Conservation (phyloP, 2,888 invertebrate genomes). For the Antheraea assamensis region DNA sequence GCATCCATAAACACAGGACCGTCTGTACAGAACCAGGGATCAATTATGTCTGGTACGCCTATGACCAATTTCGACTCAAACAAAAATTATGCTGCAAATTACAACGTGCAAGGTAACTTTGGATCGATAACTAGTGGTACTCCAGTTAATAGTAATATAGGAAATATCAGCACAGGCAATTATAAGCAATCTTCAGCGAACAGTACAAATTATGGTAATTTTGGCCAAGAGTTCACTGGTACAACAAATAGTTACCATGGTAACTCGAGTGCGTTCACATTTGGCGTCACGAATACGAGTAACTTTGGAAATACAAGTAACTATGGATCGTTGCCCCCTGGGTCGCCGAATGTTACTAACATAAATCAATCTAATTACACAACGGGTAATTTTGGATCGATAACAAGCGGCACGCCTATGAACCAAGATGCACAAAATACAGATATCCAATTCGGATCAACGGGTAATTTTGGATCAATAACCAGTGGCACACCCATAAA, state of each 20-base stretch:
- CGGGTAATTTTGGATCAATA: slow-evolving; percentile 31
- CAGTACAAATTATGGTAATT: slow-evolving; percentile 3
- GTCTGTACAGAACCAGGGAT: slow-evolving; percentile 38
- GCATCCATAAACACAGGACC: slow-evolving; percentile 46
- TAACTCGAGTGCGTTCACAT: slow-evolving; percentile 8
- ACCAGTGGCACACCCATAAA: slow-evolving; percentile 35
- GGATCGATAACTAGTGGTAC: slow-evolving; percentile 33
- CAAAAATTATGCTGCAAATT: slow-evolving; percentile 1
- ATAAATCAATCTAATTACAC: neutral
- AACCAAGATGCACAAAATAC: slow-evolving; percentile 7
- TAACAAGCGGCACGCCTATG: slow-evolving; percentile 19
- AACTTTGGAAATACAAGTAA: neutral
- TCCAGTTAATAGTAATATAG: slow-evolving; percentile 24
- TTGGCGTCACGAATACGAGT: neutral
- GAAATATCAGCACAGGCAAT: slow-evolving; percentile 8
- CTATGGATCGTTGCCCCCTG: slow-evolving; percentile 13
- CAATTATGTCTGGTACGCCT: slow-evolving; percentile 44
- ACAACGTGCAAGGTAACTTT: slow-evolving; percentile 20
- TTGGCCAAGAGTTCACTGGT: neutral
- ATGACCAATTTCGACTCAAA: slow-evolving; percentile 23
- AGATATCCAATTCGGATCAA: neutral
- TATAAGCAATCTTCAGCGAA: slow-evolving; percentile 14
- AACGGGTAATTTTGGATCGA: slow-evolving; percentile 16
- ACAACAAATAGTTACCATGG: neutral
- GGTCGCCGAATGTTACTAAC: slow-evolving; percentile 13